phyloP scores from a whole-genome alignment of 2,113 vertebrate species.

The Opisthocomus hoazin region DNA sequence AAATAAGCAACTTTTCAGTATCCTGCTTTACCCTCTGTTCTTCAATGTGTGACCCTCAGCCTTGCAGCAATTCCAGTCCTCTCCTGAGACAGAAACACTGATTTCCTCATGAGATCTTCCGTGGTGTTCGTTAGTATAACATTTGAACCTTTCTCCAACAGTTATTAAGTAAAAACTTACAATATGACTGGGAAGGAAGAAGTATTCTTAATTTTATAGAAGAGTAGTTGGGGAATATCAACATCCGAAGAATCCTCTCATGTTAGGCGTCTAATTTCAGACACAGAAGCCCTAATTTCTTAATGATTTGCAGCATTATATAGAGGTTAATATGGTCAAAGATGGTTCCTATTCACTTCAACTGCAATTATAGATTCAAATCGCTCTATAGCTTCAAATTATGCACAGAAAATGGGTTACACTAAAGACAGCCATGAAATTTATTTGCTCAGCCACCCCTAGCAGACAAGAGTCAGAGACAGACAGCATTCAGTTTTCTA shows the following conservation, averaged over 20 bases:
- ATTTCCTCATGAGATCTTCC: not conserved
- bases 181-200: not conserved
- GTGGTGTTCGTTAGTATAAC: not conserved
- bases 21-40: not conserved
- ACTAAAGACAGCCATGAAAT: not conserved
- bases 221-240: not conserved
- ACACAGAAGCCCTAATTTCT: not conserved
- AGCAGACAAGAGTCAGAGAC: not conserved
- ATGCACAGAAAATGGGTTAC: not conserved
- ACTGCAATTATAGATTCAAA: not conserved
- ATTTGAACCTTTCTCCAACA: not conserved
- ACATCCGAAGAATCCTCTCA: not conserved
- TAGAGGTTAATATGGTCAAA: not conserved
- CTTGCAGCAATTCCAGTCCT: not conserved
- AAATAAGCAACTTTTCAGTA: slow-evolving; percentile 17
- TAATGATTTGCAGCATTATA: not conserved
- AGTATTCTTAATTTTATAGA: not conserved
- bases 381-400: not conserved
- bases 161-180: not conserved
- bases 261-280: not conserved
- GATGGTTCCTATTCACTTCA: not conserved
- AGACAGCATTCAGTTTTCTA: not conserved
- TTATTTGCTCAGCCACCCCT: not conserved
- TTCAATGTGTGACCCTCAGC: not conserved
- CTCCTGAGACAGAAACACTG: not conserved